Conservation (phyloP, 1,140 invertebrate species). For the Episyrphus balteatus region DNA sequence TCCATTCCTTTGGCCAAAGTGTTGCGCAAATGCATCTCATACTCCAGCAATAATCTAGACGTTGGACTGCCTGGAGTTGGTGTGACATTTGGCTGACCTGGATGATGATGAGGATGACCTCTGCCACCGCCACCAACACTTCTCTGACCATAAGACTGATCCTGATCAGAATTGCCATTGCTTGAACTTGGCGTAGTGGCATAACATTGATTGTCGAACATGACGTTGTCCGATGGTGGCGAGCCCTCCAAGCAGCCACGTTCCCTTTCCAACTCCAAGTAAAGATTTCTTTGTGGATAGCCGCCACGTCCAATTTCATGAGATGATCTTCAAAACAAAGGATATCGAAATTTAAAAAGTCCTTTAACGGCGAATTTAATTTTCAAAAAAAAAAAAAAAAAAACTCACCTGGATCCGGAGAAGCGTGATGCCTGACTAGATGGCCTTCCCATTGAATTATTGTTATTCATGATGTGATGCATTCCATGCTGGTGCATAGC, state of each 20-base stretch:
- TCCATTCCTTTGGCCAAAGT: conserved; percentile 91
- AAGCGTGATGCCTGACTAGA: conserved; percentile 36
- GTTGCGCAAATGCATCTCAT: conserved; percentile 90
- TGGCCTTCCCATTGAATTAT: conserved; percentile 32
- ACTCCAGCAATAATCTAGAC: conserved; percentile 75
- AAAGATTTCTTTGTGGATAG: conserved; percentile 49
- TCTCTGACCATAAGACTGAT: conserved; percentile 56
- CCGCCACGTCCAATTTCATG: conserved; percentile 48
- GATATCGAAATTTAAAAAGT: neutral
- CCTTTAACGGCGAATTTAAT: neutral
- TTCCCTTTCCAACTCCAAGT: conserved; percentile 72
- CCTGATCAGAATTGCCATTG: conserved; percentile 79
- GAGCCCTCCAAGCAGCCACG: conserved; percentile 61
- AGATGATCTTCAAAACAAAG: conserved; percentile 41
- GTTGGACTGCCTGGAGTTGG: conserved; percentile 79
- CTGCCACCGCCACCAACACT: conserved; percentile 25
- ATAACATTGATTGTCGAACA: conserved; percentile 90
- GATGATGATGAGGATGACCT: conserved; percentile 27
- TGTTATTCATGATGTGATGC: conserved; percentile 37
- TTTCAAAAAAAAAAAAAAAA: neutral
- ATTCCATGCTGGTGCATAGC: conserved; percentile 38
- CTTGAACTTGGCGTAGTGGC: conserved; percentile 84
- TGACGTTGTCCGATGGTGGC: conserved; percentile 80
- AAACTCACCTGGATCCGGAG: conserved; percentile 38
- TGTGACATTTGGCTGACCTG: conserved; percentile 45